A percentile compares a stretch with the other conserved stretches of the same genome.
Conservation (phyloP, 2,113 vertebrate species). For the Calidris pygmaea region DNA sequence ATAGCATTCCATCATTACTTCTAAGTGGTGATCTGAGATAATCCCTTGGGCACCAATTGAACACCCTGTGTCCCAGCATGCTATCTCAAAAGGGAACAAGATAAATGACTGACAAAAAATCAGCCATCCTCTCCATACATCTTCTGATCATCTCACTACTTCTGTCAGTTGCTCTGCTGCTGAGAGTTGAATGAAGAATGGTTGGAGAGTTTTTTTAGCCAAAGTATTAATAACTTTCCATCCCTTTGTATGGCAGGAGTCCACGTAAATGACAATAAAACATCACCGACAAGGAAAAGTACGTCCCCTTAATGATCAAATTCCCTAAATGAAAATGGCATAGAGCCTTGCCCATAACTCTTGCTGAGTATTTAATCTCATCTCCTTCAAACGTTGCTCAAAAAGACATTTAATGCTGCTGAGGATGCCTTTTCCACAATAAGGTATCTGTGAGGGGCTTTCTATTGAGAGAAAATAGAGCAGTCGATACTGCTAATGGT, state of each 20-base stretch:
- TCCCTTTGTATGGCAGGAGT: not conserved
- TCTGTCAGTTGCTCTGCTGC: not conserved
- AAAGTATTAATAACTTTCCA: constrained; percentile 20
- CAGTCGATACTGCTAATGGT: constrained; percentile 56
- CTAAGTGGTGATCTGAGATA: not conserved
- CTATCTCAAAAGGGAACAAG: not conserved
- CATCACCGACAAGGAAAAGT: not conserved
- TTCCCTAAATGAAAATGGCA: constrained; percentile 50
- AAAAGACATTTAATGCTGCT: not conserved
- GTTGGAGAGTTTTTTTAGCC: not conserved
- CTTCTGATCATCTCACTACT: not conserved
- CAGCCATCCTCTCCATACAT: not conserved
- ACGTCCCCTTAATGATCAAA: not conserved
- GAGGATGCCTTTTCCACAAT: constrained; percentile 27
- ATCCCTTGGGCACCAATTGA: not conserved
- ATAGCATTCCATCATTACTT: not conserved
- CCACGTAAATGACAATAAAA: constrained; percentile 43
- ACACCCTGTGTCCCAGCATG: not conserved
- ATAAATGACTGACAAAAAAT: constrained; percentile 3
- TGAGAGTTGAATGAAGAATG: not conserved
- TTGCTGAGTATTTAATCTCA: constrained; percentile 41
- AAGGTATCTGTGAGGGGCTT: not conserved
- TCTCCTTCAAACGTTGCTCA: constrained; percentile 30
- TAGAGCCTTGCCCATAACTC: constrained; percentile 21
- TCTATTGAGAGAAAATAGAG: constrained; percentile 52